These are phyloP conservation scores for Smithornis capensis DNA, from an alignment of 2,113 vertebrate genomes.

Conservation along the genomic window DNA sequence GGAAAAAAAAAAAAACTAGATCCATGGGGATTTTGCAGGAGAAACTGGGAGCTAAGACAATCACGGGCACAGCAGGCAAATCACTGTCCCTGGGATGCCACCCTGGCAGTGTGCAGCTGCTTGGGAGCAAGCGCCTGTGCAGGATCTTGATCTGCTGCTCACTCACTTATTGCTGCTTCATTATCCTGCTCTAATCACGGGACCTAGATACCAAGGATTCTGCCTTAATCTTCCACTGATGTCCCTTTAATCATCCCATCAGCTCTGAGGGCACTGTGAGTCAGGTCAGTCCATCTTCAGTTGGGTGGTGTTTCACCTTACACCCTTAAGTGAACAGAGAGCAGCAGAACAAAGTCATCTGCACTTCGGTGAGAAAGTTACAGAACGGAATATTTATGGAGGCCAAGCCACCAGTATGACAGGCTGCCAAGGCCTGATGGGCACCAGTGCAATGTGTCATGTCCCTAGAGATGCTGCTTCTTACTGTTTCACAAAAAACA, in stretches of 20 bases:
- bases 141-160: constrained; percentile 15
- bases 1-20: not conserved
- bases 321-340: not conserved
- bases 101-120: not conserved
- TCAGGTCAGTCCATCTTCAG: not conserved
- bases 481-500: not conserved
- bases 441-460: not conserved
- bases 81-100: not conserved
- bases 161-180: constrained; percentile 17
- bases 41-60: not conserved
- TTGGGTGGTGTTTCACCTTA: not conserved
- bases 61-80: not conserved
- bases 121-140: not conserved
- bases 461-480: not conserved
- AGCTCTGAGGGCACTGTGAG: not conserved
- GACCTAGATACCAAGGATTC: constrained; percentile 34
- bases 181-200: constrained; percentile 21
- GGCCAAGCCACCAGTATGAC: not conserved
- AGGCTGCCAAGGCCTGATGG: not conserved
- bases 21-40: not conserved
- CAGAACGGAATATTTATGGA: not conserved
- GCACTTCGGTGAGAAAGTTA: not conserved
- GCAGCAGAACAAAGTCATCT: not conserved
- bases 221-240: constrained; percentile 39
- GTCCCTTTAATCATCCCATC: constrained; percentile 45